Evolutionary conservation across 2,888 invertebrate species (phyloP).

Genomic region (Lypha dubia): DNA sequence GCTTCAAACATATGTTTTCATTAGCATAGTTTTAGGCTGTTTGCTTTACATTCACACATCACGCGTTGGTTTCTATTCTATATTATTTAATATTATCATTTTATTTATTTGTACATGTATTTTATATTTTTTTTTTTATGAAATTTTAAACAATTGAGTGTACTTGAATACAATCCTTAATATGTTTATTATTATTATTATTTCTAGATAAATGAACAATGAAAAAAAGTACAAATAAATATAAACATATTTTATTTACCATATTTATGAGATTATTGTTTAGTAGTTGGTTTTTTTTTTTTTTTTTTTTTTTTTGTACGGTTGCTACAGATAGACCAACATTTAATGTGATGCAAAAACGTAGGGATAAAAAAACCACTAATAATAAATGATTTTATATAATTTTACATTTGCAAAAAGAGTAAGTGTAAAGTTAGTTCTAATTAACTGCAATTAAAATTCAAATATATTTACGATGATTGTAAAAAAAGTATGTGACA

Average conservation of each 20-base stretch:
- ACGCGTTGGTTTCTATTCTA: background rate
- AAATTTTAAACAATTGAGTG: constrained; percentile 12
- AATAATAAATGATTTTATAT: constrained; percentile 26
- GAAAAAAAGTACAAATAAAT: background rate
- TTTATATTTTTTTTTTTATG: background rate
- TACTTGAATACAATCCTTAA: constrained; percentile 9
- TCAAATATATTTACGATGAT: constrained; percentile 39
- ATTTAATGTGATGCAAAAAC: background rate
- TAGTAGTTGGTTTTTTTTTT: background rate
- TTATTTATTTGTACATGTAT: background rate
- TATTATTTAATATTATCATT: background rate
- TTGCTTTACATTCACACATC: background rate
- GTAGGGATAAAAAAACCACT: background rate
- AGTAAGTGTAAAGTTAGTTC: constrained; percentile 3
- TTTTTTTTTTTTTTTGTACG: background rate
- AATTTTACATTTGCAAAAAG: constrained; percentile 31
- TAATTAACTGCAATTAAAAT: constrained; percentile 69
- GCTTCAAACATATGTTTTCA: constrained; percentile 4
- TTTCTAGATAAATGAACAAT: background rate
- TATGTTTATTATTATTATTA: constrained; percentile 37
- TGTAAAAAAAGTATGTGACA: background rate
- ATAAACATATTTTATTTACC: background rate
- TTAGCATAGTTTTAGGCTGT: constrained; percentile 30
- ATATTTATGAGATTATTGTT: constrained; percentile 6
- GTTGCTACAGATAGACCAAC: constrained; percentile 6